Evolutionary conservation across 2,888 invertebrate genomes (phyloP), one percentile per base, ranked within the genome.

Genomic region (Drosophila affinis): DNA sequence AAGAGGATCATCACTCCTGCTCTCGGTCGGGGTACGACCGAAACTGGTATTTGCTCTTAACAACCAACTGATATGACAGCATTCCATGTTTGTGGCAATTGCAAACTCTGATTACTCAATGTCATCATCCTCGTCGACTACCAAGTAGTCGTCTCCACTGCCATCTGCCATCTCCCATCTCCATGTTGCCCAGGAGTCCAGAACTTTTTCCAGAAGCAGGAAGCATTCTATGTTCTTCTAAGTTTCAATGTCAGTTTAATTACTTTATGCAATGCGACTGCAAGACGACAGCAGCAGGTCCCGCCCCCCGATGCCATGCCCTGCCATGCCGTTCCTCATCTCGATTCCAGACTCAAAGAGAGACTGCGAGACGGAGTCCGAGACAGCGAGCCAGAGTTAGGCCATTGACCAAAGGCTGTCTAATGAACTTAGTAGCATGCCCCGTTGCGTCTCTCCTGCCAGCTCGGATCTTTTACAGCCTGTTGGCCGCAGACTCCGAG

Each of bases 171-270:
- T 61, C 63, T 54, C 57, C 34, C 34, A 34, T 61, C 64, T 54
- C 57, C 55, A 48, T 27, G 62, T 12, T 24, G 32, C 29, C 46
- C 45, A 49, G 62, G 7, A 55, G 73, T 39, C 39, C 14, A n/a
- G 39, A 39, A 73, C 69, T 74, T 81, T 84, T 63, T 75, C 69
- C 80, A 87, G 84, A 84, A 84, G 88, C 87, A 88, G 84, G 88
- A 88, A 84, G 87, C 84, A 55, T 84, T 87, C 88, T 81, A 83
- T 84, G 88, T 88, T 87, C 85, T 69, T 87, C 88, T 87, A 88
- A 83, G 88, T 87, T 84, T 84, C 84, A 88, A 83, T 84, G 84
- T 88, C 84, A 86, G 84, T 87, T 84, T 88, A 84, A 84, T 84
- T 84, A 87, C 88, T 88, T 84, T 83, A 84, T 84, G 87, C 88